A percentile compares a stretch with the other conserved stretches of the same genome.
phyloP scores from a whole-genome alignment of 2,888 invertebrate genomes.

The Drosophila falleni region DNA sequence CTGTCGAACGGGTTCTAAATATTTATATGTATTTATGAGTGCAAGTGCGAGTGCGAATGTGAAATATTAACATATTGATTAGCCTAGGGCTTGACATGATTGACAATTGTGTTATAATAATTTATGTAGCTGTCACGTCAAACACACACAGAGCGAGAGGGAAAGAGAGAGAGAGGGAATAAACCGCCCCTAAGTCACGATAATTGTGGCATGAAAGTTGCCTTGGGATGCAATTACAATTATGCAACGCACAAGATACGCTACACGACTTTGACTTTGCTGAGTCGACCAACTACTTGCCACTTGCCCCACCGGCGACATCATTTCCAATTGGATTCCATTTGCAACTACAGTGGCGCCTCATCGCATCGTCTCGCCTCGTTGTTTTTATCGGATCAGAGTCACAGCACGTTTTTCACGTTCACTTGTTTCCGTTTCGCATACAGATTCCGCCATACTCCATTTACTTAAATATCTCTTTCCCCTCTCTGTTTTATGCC shows the following conservation, averaged over 20 bases:
- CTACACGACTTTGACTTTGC: constrained; percentile 76
- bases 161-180: not conserved
- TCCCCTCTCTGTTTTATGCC: not conserved
- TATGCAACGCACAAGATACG: constrained; percentile 71
- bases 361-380: constrained; percentile 25
- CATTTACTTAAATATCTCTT: constrained; percentile 31
- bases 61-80: constrained; percentile 73
- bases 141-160: not conserved
- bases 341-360: constrained; percentile 15
- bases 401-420: constrained; percentile 72
- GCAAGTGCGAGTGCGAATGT: not conserved
- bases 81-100: constrained; percentile 76
- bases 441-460: constrained; percentile 45
- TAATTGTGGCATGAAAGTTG: constrained; percentile 49
- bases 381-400: constrained; percentile 47
- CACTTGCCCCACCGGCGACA: constrained; percentile 38
- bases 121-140: constrained; percentile 75
- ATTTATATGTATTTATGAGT: constrained; percentile 1
- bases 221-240: constrained; percentile 54
- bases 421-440: constrained; percentile 74
- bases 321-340: constrained; percentile 33
- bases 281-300: too few relatives aligned
- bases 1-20: constrained; percentile 56
- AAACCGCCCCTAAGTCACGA: constrained; percentile 69
- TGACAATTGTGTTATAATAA: constrained; percentile 80